phyloP scores from a whole-genome alignment of 2,113 vertebrate species.

The Psilopsiagon aurifrons region DNA sequence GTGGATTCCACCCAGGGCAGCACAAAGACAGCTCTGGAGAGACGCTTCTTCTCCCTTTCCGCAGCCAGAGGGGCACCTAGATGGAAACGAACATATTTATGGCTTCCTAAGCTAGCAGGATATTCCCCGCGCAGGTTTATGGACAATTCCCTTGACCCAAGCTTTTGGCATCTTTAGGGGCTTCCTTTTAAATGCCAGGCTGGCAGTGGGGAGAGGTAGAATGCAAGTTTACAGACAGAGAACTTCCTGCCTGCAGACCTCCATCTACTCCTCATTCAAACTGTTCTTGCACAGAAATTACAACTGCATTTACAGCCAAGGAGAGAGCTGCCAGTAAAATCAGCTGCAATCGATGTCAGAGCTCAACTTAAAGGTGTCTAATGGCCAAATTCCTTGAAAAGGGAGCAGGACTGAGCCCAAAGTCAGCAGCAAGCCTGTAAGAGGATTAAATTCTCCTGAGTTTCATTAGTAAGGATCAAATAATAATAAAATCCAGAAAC shows the following conservation, averaged over 20 bases:
- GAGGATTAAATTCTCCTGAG: constrained; percentile 24
- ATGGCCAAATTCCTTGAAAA: constrained; percentile 49
- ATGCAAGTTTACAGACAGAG: not conserved
- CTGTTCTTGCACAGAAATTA: not conserved
- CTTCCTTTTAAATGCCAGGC: not conserved
- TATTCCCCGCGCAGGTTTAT: not conserved
- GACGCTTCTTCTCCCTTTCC: constrained; percentile 43
- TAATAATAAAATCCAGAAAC: constrained; percentile 47
- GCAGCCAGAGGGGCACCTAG: constrained; percentile 46
- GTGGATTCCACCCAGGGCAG: constrained; percentile 53
- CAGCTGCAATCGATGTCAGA: not conserved
- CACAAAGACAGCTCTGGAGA: constrained; percentile 56
- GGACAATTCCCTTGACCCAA: not conserved
- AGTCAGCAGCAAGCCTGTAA: constrained; percentile 37
- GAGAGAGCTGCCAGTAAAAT: not conserved
- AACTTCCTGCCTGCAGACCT: not conserved
- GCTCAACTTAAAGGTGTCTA: constrained; percentile 6
- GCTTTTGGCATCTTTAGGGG: not conserved
- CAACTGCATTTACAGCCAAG: not conserved
- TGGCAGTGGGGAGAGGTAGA: not conserved
- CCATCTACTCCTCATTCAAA: not conserved
- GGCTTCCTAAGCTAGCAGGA: constrained; percentile 12
- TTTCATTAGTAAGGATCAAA: constrained; percentile 41
- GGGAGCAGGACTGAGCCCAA: constrained; percentile 42
- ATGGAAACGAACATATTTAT: constrained; percentile 38